Evolutionary conservation across 2,113 vertebrate species (phyloP).

Genomic region (Colaptes auratus): DNA sequence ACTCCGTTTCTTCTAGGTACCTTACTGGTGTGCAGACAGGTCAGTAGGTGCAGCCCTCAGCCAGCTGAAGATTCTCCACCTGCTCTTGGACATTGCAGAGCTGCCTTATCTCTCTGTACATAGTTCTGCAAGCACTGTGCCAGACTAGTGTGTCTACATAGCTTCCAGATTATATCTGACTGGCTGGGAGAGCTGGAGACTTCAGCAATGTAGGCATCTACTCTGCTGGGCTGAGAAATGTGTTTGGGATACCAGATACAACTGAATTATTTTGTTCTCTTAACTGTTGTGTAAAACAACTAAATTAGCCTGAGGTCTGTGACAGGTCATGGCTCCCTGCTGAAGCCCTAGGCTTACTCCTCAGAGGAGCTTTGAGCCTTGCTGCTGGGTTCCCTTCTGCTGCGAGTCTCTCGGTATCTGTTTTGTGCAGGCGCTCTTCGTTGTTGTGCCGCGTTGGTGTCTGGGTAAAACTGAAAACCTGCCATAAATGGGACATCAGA

Average conservation of each 20-base stretch:
- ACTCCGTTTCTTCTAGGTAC: background rate
- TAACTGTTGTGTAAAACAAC: background rate
- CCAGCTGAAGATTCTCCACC: background rate
- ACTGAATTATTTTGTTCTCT: background rate
- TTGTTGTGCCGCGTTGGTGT: background rate
- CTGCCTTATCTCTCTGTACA: background rate
- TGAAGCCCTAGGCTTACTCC: background rate
- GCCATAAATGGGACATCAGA: background rate
- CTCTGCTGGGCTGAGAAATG: background rate
- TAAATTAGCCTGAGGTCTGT: background rate
- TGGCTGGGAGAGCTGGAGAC: background rate
- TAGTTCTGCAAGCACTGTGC: background rate
- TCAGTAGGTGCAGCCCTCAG: background rate
- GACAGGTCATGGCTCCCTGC: background rate
- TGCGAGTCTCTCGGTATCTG: background rate
- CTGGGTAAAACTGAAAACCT: background rate
- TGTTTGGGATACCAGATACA: background rate
- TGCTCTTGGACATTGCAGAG: background rate
- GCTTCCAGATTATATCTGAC: conserved; percentile 17
- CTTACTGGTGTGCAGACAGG: background rate
- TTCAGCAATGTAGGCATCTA: background rate
- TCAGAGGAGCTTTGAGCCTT: background rate
- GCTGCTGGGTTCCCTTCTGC: background rate
- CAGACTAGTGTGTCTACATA: background rate
- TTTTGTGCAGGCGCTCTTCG: background rate